Evolutionary conservation across 2,888 invertebrate genomes (phyloP).

Genomic region (Abrostola triplasia): DNA sequence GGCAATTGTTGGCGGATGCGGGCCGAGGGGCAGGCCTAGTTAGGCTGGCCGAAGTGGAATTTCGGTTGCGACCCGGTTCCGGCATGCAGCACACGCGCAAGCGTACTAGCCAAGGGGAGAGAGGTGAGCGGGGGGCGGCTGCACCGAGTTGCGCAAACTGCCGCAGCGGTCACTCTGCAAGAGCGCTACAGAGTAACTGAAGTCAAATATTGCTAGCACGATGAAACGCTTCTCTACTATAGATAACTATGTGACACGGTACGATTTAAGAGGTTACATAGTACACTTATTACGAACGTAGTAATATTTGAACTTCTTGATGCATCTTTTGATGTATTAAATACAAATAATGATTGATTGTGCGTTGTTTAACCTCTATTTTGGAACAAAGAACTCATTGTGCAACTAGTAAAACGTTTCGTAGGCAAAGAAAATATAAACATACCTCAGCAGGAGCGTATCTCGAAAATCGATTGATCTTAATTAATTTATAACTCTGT

Average conservation of each 20-base stretch:
- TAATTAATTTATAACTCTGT: conserved; percentile 30
- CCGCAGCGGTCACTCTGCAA: conserved; percentile 79
- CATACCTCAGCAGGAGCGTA: conserved; percentile 9
- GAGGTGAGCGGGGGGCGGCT: conserved; percentile 71
- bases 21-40: conserved; percentile 70
- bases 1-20: conserved; percentile 39
- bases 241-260: conserved; percentile 24
- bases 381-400: conserved; percentile 16
- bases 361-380: conserved; percentile 12
- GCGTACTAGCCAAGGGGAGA: conserved; percentile 73
- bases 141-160: conserved; percentile 87
- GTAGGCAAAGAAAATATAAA: conserved; percentile 6
- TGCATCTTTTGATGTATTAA: conserved; percentile 4
- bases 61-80: conserved; percentile 87
- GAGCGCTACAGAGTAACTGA: conserved; percentile 60
- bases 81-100: conserved; percentile 86
- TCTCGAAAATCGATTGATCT: conserved; percentile 31
- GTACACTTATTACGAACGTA: background rate
- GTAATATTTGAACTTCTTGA: background rate
- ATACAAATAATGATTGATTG: background rate
- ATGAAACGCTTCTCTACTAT: conserved; percentile 32
- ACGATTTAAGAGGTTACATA: conserved; percentile 8
- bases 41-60: conserved; percentile 71
- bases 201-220: conserved; percentile 51
- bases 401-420: conserved; percentile 24